Conservation (phyloP, 35 echinoderm and acorn worm species). For the Ophioderma brevispina region DNA sequence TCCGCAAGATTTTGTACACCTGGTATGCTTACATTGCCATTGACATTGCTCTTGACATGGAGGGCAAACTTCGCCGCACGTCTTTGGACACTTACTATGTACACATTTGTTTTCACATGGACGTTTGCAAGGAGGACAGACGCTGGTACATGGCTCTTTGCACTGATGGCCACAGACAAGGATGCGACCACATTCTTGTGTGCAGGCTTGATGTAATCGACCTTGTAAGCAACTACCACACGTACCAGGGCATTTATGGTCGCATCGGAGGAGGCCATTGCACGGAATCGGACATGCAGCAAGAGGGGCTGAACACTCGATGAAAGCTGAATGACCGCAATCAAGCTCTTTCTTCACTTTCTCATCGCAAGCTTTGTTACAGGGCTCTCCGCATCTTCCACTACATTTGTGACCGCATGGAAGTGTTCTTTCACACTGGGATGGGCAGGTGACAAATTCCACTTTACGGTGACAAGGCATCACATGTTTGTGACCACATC, state of each 20-base stretch:
- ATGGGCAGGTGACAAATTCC: not conserved
- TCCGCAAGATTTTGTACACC: constrained; percentile 58
- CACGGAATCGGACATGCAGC: constrained; percentile 40
- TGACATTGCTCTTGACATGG: constrained; percentile 70
- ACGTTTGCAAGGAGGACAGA: constrained; percentile 78
- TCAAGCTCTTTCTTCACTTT: constrained; percentile 15
- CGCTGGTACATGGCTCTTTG: constrained; percentile 35
- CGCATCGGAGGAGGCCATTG: constrained; percentile 28
- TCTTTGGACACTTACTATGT: constrained; percentile 68
- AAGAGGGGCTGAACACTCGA: constrained; percentile 22
- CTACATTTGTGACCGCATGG: constrained; percentile 22
- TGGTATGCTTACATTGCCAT: constrained; percentile 69
- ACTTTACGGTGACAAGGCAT: not conserved
- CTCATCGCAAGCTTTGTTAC: not conserved
- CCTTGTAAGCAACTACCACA: constrained; percentile 72
- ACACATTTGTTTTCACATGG: constrained; percentile 74
- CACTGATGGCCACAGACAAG: constrained; percentile 87
- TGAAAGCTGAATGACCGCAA: constrained; percentile 57
- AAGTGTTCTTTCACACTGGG: not conserved
- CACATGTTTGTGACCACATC: not conserved
- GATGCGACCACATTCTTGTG: constrained; percentile 47
- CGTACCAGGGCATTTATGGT: constrained; percentile 66
- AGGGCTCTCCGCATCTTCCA: not conserved
- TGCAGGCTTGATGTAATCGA: constrained; percentile 54
- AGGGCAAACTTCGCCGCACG: constrained; percentile 56